Evolutionary conservation across 2,113 vertebrate genomes (phyloP).

Genomic region (Romanogobio albipinnatus): DNA sequence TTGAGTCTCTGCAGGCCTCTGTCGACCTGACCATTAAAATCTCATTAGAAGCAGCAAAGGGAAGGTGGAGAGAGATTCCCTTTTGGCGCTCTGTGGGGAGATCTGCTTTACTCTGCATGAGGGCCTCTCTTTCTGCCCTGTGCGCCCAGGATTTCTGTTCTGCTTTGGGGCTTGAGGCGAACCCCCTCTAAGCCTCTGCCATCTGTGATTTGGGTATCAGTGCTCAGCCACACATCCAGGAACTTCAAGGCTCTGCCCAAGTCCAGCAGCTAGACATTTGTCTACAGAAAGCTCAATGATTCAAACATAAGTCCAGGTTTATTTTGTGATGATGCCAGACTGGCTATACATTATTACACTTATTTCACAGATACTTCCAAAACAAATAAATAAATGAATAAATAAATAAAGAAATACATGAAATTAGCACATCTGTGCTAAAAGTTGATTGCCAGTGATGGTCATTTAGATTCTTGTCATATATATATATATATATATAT

Average conservation of each 20-base stretch:
- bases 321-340: too few species aligned
- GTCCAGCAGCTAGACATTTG: constrained; percentile 6
- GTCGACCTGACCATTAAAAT: constrained; percentile 47
- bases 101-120: background rate
- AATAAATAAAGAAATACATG: too few species aligned
- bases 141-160: background rate
- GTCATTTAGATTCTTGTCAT: too few species aligned
- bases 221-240: background rate
- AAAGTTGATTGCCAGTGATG: too few species aligned
- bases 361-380: too few species aligned
- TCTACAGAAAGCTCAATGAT: background rate
- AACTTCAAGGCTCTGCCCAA: background rate
- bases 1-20: constrained; percentile 23
- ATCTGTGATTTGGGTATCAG: constrained; percentile 21
- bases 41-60: constrained; percentile 38
- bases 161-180: constrained; percentile 23
- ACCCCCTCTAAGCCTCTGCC: constrained; percentile 22
- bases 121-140: background rate
- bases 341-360: too few species aligned
- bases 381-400: too few species aligned
- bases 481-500: too few species aligned
- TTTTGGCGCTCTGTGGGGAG: background rate
- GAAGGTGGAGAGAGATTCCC: constrained; percentile 12
- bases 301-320: too few species aligned
- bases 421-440: too few species aligned